Evolutionary conservation across 1,140 invertebrate species (phyloP), one percentile per base, ranked within the genome.

Genomic region (Zaprionus vittiger): DNA sequence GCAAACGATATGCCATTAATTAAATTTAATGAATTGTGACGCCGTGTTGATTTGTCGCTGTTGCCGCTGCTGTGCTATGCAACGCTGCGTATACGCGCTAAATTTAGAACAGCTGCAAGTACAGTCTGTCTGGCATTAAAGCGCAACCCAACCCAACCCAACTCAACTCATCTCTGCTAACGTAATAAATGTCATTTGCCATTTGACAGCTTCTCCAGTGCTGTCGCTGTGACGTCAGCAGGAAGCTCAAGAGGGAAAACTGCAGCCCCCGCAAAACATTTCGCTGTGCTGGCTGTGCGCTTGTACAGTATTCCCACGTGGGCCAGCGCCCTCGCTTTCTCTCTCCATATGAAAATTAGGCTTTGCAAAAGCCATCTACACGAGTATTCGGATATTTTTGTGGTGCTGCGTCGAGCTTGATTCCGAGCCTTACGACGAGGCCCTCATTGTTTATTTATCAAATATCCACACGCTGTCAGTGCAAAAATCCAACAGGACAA

Each of bases 371-470:
- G 52, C 59, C 47, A 15, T 62, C 55, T 28, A 64, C n/a, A 55
- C 60, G 31, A 49, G 55, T 20, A 41, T 54, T 41, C 52, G 73
- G 64, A 74, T 65, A 66, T 83, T 70, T 62, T 34, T 34, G 31
- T 71, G 62, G 47, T 56, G 38, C 67, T 17, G 44, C 3, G 11
- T 20, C 20, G 20, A 52, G 47, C 20, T 15, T 49, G 44, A 49
- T 49, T 49, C 44, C n/a, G 38, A 41, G 41, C 41, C 41, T 41
- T 47, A 7, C 41, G 41, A n/a, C 41, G 41, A 17, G 41, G 47
- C 69, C 34, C 67, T 74, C 84, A 89, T 89, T 89, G 84, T 86
- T 90, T 89, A 89, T 89, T 90, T 90, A 90, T 90, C 84, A 90
- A 84, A 90, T 84, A 81, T 90, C 72, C 81, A 81, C 84, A 81